Evolutionary conservation across 2,113 vertebrate species (phyloP), one percentile per base, ranked within the genome.

Genomic region (Penelope pileata): DNA sequence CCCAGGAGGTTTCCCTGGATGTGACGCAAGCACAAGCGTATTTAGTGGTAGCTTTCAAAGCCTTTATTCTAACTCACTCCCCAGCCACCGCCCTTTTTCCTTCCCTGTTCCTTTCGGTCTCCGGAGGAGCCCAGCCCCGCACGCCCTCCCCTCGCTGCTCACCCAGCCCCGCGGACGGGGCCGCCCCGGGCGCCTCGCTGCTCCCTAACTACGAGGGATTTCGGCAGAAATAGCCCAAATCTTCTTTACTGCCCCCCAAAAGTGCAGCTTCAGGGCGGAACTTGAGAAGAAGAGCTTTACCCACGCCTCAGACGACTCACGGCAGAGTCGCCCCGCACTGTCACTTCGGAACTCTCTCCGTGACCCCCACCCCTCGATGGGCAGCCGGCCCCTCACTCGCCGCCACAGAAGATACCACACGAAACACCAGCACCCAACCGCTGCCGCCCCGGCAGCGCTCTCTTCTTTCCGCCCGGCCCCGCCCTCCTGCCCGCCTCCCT

Each of bases 81-180:
- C 24, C 5, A 3, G 18, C 29, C 19, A 59, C 22, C 8, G 34
- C 19, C 22, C 15, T 26, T 26, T 32, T 1, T 0, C 9, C 30
- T 40, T 8, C n/a, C 34, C 6, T 11, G 3, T 36, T 22, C 16
- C 54, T 2, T 13, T 19, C 10, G 30, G 29, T 42, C 90, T 7
- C 21, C 0, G 4, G 34, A 23, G 3, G 2, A 17, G 7, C 21
- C 0, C 21, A 0, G 14, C 10, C 53, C 30, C 53, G 16, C 16
- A 27, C 53, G 3, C 53, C 16, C 10, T 29, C 29, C 53, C 32
- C 53, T 29, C 29, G 53, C 16, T 29, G 27, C 6, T 29, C 53
- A 30, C 53, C 53, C 53, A 29, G 53, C 18, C 30, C 53, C 29
- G n/a, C 7, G 10, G 40, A 7, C 54, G 16, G 16, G 26, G 5